phyloP scores from a whole-genome alignment of 2,113 vertebrate genomes.

The Syrmaticus mikado region DNA sequence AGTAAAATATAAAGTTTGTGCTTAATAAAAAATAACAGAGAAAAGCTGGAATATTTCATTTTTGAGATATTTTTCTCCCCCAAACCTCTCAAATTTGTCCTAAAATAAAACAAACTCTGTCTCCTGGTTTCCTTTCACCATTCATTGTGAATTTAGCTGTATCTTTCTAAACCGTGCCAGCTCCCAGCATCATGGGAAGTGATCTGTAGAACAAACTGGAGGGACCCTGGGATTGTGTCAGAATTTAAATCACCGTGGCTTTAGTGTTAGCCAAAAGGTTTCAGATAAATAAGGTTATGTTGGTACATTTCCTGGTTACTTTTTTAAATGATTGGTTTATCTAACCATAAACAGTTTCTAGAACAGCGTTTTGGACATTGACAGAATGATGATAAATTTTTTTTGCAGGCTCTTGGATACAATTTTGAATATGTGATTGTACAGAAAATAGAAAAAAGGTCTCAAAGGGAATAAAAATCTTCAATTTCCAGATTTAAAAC shows the following conservation, averaged over 20 bases:
- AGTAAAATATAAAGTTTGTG: neutral
- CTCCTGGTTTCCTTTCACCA: neutral
- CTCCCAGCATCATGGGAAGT: neutral
- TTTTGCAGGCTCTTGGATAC: neutral
- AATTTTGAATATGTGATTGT: neutral
- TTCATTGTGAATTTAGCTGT: neutral
- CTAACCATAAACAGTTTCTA: neutral
- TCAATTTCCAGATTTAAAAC: neutral
- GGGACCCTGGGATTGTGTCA: neutral
- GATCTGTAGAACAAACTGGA: neutral
- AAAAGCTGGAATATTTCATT: neutral
- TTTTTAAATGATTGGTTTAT: neutral
- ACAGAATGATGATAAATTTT: neutral
- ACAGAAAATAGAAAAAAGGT: neutral
- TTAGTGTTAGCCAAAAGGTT: neutral
- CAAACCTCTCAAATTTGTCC: neutral
- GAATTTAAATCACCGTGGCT: neutral
- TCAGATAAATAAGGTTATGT: neutral
- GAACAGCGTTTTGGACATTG: neutral
- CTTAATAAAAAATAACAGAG: neutral
- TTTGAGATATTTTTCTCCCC: neutral
- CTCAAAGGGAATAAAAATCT: neutral
- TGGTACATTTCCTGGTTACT: neutral
- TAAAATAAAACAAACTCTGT: neutral
- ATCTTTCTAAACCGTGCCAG: neutral